phyloP scores from a whole-genome alignment of 2,113 vertebrate species.

The Pelodiscus sinensis region DNA sequence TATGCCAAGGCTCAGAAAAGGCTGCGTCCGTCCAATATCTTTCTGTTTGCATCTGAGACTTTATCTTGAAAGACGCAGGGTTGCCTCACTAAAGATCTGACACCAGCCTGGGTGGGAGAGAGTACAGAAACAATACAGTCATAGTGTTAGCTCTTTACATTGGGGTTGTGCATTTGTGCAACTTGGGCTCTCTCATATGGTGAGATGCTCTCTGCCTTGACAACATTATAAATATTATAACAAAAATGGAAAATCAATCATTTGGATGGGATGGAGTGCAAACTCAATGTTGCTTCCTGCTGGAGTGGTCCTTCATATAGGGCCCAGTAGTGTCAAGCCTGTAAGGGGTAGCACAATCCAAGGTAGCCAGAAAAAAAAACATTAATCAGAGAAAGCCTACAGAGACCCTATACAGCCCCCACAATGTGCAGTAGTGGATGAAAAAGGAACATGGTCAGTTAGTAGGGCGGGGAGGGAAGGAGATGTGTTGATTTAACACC shows the following conservation, averaged over 20 bases:
- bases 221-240: not conserved
- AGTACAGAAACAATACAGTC: not conserved
- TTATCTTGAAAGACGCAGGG: not conserved
- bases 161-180: not conserved
- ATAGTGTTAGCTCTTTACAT: not conserved
- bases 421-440: not conserved
- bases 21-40: not conserved
- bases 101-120: not conserved
- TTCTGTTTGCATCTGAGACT: not conserved
- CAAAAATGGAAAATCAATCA: not conserved
- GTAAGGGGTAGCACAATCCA: not conserved
- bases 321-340: not conserved
- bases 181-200: not conserved
- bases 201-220: not conserved
- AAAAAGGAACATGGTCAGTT: not conserved
- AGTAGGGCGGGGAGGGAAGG: not conserved
- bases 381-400: not conserved
- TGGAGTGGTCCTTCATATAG: not conserved
- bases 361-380: not conserved
- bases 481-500: not conserved
- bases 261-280: not conserved
- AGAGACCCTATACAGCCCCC: not conserved
- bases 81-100: not conserved
- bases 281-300: not conserved
- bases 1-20: not conserved